phyloP scores from a whole-genome alignment of 2,888 invertebrate species.

The Andrena minutula region DNA sequence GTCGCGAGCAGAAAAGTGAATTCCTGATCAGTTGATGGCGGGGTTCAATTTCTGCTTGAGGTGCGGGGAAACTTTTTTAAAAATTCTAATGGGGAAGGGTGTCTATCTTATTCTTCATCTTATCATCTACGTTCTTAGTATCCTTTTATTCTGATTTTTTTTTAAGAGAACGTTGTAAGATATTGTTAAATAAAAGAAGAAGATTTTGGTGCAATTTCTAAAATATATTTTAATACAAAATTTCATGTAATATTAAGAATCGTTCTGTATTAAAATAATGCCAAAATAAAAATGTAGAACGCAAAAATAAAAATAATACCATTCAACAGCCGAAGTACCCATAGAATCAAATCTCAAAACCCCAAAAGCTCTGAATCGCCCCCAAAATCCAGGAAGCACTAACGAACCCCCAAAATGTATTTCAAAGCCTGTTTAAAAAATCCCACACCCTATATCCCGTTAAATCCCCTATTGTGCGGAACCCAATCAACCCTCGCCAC shows the following conservation, averaged over 20 bases:
- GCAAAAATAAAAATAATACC: not conserved
- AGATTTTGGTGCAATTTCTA: not conserved
- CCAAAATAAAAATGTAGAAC: too few relatives aligned
- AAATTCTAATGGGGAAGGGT: too few relatives aligned
- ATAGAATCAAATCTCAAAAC: not conserved
- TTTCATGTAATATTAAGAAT: not conserved
- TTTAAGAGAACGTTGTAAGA: too few relatives aligned
- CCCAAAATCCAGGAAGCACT: not conserved
- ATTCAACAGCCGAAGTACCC: not conserved
- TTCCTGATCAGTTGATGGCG: not conserved
- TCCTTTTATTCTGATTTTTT: too few relatives aligned
- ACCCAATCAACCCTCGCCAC: conserved; percentile 8
- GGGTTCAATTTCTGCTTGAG: not conserved
- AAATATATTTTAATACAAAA: not conserved
- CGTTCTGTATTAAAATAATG: too few relatives aligned
- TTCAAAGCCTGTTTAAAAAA: not conserved
- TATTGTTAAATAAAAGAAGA: too few relatives aligned
- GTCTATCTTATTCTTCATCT: too few relatives aligned
- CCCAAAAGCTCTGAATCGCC: not conserved
- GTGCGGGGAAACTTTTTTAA: not conserved
- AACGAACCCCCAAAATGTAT: not conserved
- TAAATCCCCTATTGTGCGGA: not conserved
- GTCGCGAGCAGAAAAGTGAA: conserved; percentile 31
- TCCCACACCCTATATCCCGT: not conserved
- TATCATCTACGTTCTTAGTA: too few relatives aligned